These are phyloP conservation scores for Murina feae DNA, from an alignment of 2,113 vertebrate species.

Conservation along the genomic window DNA sequence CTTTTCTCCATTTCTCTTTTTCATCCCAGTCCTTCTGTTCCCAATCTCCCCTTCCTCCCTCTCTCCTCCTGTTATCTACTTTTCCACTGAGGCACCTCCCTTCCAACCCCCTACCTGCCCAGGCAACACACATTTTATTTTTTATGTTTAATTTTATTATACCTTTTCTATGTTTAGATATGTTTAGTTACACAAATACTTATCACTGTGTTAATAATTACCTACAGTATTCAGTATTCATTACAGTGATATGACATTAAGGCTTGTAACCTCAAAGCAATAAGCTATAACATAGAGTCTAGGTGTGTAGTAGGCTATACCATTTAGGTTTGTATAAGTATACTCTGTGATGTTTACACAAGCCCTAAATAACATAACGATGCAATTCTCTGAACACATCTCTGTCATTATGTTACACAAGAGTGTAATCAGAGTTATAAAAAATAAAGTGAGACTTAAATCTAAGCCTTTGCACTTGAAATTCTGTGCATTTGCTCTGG, in stretches of 20 bases:
- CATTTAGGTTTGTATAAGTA: not conserved
- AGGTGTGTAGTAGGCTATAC: not conserved
- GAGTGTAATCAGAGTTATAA: not conserved
- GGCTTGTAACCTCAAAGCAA: not conserved
- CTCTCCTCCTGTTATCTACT: not conserved
- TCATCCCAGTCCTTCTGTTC: not conserved
- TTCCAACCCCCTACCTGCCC: not conserved
- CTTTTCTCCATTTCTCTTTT: not conserved
- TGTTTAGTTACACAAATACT: not conserved
- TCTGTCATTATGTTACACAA: not conserved
- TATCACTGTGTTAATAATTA: not conserved
- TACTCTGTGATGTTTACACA: not conserved
- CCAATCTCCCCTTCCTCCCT: not conserved
- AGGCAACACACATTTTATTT: not conserved
- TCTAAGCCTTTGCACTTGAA: not conserved
- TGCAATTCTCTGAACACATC: not conserved
- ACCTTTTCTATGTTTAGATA: not conserved
- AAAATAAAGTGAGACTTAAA: not conserved
- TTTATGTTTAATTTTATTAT: not conserved
- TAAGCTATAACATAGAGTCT: not conserved
- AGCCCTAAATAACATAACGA: not conserved
- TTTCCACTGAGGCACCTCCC: not conserved
- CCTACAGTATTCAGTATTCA: not conserved
- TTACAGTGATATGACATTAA: not conserved
- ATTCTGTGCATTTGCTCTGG: not conserved